Conservation (phyloP, 2,797 vertebrate species). For the Gymnodraco acuticeps region DNA sequence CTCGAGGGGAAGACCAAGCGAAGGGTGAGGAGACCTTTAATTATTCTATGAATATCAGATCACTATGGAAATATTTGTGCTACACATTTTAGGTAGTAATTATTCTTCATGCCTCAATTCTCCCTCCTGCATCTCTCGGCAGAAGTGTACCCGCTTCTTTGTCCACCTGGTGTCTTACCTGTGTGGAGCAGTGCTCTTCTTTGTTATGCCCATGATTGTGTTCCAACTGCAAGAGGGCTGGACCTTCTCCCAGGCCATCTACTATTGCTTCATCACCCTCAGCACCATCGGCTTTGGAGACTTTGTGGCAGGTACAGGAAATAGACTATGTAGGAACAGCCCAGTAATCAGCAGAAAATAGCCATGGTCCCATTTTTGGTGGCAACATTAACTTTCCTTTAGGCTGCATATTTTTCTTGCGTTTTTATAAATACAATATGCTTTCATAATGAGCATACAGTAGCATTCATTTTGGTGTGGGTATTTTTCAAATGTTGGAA, state of each 20-base stretch:
- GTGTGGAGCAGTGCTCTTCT: conserved; percentile 82
- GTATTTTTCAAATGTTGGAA: no score
- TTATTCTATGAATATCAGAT: not conserved
- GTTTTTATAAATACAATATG: not conserved
- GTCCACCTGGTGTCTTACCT: conserved; percentile 84
- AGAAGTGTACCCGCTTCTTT: conserved; percentile 79
- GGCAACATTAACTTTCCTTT: not conserved
- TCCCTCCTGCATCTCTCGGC: conserved; percentile 11
- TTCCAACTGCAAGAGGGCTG: conserved; percentile 91
- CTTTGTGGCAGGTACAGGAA: conserved; percentile 88
- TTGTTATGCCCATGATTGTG: conserved; percentile 89
- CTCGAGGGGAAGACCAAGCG: conserved; percentile 77
- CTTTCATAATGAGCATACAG: no score
- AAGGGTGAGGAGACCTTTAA: conserved; percentile 82
- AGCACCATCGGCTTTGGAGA: conserved; percentile 96
- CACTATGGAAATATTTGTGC: not conserved
- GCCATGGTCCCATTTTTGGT: not conserved
- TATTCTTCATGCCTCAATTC: not conserved
- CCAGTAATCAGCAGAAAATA: not conserved
- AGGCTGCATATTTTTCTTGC: not conserved
- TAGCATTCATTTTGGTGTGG: no score
- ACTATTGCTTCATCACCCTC: conserved; percentile 95
- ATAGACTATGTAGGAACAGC: no score
- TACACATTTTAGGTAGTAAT: not conserved
- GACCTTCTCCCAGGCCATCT: conserved; percentile 90